These are phyloP conservation scores for Drosophila chauvacae DNA, from an alignment of 1,140 invertebrate species.

Conservation along the genomic window DNA sequence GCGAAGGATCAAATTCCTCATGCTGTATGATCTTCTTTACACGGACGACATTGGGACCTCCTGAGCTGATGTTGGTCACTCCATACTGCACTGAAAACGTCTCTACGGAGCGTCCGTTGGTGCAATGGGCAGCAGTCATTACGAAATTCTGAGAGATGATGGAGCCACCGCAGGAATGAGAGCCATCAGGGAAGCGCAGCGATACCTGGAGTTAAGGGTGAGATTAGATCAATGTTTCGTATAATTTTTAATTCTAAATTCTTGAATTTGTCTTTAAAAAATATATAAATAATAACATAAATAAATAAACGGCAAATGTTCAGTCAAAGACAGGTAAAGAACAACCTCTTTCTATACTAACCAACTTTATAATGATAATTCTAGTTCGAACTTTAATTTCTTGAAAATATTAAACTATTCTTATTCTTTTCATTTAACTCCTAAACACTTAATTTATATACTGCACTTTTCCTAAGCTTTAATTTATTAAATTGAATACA, in stretches of 20 bases:
- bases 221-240: background rate
- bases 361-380: too few species aligned
- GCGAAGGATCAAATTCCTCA: constrained; percentile 58
- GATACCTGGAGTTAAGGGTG: constrained; percentile 54
- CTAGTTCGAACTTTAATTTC: too few species aligned
- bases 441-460: too few species aligned
- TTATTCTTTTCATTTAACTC: too few species aligned
- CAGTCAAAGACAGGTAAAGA: too few species aligned
- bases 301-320: too few species aligned
- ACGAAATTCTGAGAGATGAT: constrained; percentile 85
- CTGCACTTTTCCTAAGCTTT: too few species aligned
- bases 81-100: constrained; percentile 67
- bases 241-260: background rate
- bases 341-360: too few species aligned
- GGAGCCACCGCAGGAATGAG: constrained; percentile 86
- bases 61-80: constrained; percentile 41
- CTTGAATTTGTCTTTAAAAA: background rate
- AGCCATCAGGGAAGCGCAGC: constrained; percentile 57
- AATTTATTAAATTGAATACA: too few species aligned
- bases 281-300: too few species aligned
- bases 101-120: constrained; percentile 64
- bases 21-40: constrained; percentile 77
- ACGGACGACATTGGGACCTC: constrained; percentile 63
- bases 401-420: too few species aligned
- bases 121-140: constrained; percentile 87